phyloP scores from a whole-genome alignment of 1,140 invertebrate genomes.

The Drosophila tristis region DNA sequence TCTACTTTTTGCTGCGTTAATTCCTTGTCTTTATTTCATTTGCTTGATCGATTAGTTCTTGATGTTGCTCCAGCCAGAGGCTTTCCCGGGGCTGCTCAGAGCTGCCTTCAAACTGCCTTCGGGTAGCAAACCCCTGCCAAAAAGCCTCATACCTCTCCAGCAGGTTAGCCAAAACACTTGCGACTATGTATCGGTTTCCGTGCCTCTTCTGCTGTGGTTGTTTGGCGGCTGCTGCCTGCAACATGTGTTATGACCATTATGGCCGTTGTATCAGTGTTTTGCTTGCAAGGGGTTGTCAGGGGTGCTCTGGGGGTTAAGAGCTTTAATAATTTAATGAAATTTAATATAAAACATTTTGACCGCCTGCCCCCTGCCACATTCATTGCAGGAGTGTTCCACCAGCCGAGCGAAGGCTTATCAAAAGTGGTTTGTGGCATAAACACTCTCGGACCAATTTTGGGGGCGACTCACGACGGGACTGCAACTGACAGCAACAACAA shows the following conservation, averaged over 20 bases:
- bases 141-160: no score
- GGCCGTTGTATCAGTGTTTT: background rate
- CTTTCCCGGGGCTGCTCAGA: no score
- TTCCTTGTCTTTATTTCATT: no score
- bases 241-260: constrained; percentile 31
- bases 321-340: constrained; percentile 59
- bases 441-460: background rate
- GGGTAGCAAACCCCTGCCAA: no score
- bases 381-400: constrained; percentile 19
- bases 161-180: constrained; percentile 24
- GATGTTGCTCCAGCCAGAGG: no score
- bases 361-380: constrained; percentile 42
- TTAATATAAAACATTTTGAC: constrained; percentile 74
- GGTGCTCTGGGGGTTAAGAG: constrained; percentile 30
- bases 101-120: no score
- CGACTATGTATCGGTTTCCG: constrained; percentile 24
- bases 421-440: constrained; percentile 7
- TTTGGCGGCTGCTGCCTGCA: background rate
- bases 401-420: background rate
- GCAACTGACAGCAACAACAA: constrained; percentile 65
- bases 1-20: no score
- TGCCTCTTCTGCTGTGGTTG: background rate
- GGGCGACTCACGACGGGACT: constrained; percentile 36
- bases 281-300: constrained; percentile 15
- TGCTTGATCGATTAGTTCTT: no score